Evolutionary conservation across 1,140 invertebrate genomes (phyloP), one percentile per base, ranked within the genome.

Genomic region (Bursaphelenchus mucronatus): DNA sequence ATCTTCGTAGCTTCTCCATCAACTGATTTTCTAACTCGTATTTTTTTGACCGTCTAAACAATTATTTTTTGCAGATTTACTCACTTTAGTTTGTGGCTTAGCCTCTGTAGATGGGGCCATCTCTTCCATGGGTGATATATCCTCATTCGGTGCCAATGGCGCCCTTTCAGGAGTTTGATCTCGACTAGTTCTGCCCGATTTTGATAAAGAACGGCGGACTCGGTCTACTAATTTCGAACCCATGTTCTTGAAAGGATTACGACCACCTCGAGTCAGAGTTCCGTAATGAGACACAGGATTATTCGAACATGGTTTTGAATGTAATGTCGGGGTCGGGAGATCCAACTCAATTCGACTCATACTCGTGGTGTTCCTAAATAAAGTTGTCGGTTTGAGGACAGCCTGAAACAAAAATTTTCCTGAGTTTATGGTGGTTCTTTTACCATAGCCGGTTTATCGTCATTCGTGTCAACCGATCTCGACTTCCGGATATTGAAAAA

Each of bases 161-260:
- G 64, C 41, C 30, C 30, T 30, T 9, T 49, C 40, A 0, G 66
- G 70, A 41, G 70, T 68, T 17, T 46, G 66, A 10, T 68, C 67
- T 19, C 67, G 67, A 69, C 66, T 57, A 43, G 17, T 66, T 65
- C 66, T 41, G 11, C 49, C 66, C 67, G 9, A 50, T 47, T 9
- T 57, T 58, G 70, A 75, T 4, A 79, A 56, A 61, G 79, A 81
- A 21, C 76, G 59, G 10, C 76, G 57, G 17, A 79, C 76, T 44
- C 76, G 63, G 13, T 79, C 76, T 9, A 79, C 76, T 10, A 79
- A 41, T 10, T 70, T 68, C n/a, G 75, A 66, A 19, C 79, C 79
- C 75, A 79, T 82, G 41, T 71, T 72, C 54, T 79, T 79, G 70
- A 79, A 79, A 10, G 76, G 76, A 64, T 79, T 79, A 17, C 76